phyloP scores from a whole-genome alignment of 2,888 invertebrate species.

The Sphinx pinastri region DNA sequence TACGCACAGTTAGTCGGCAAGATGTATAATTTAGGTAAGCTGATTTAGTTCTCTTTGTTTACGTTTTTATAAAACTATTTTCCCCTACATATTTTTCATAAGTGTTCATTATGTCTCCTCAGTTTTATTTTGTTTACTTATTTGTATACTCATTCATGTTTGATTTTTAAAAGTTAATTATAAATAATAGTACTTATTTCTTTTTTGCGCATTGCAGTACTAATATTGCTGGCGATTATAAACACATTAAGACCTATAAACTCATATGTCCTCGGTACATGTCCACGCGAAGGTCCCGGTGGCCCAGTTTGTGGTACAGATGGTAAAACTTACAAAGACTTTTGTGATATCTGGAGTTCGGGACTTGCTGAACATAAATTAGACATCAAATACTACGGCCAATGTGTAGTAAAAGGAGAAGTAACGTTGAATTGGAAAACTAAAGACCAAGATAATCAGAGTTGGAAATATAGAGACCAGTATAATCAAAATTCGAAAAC shows the following conservation, averaged over 20 bases:
- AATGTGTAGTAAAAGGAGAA: not conserved
- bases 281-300: not conserved
- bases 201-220: not conserved
- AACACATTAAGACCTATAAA: not conserved
- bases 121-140: no score
- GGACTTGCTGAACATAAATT: not conserved
- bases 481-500: not conserved
- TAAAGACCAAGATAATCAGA: not conserved
- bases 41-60: not conserved
- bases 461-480: not conserved
- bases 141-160: no score
- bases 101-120: no score
- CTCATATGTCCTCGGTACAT: not conserved
- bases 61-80: not conserved
- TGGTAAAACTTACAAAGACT: not conserved
- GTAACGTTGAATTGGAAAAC: not conserved
- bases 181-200: no score
- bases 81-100: no score
- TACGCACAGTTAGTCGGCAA: not conserved
- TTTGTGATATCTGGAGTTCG: not conserved
- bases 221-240: not conserved
- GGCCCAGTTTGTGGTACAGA: constrained; percentile 5
- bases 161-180: no score
- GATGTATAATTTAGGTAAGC: constrained; percentile 2
- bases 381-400: not conserved